These are phyloP conservation scores for Drosophila kurseongensis DNA, from an alignment of 1,140 invertebrate genomes.

Conservation along the genomic window DNA sequence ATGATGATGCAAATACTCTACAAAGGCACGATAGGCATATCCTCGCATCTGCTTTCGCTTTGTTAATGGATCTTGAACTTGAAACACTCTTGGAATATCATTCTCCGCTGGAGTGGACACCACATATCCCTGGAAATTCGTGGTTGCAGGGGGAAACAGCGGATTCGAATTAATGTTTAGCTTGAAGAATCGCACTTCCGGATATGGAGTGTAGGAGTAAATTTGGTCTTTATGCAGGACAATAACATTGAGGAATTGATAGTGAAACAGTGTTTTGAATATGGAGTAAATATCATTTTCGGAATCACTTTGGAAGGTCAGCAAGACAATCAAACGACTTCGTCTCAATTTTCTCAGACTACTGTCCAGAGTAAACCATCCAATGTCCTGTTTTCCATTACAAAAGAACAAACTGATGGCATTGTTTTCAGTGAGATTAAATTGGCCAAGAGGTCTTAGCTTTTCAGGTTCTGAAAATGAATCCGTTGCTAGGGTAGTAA, in stretches of 20 bases:
- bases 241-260: conserved; percentile 59
- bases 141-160: conserved; percentile 35
- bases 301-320: conserved; percentile 2
- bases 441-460: conserved; percentile 2
- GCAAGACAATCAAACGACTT: conserved; percentile 44
- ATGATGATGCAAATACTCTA: conserved; percentile 60
- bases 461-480: neutral
- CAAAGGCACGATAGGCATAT: conserved; percentile 65
- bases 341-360: conserved; percentile 44
- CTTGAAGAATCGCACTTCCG: conserved; percentile 34
- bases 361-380: conserved; percentile 54
- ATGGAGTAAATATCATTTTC: conserved; percentile 22
- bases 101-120: conserved; percentile 72
- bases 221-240: conserved; percentile 44
- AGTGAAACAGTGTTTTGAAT: conserved; percentile 53
- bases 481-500: conserved; percentile 31
- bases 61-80: conserved; percentile 28
- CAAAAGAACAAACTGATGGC: conserved; percentile 57
- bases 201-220: conserved; percentile 66
- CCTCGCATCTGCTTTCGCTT: conserved; percentile 44
- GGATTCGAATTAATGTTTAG: neutral
- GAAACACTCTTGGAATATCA: conserved; percentile 71
- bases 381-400: conserved; percentile 34
- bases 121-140: conserved; percentile 56
- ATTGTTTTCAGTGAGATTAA: conserved; percentile 50